Conservation (phyloP, 35 echinoderm and acorn worm species). For the Ophioderma brevispina region DNA sequence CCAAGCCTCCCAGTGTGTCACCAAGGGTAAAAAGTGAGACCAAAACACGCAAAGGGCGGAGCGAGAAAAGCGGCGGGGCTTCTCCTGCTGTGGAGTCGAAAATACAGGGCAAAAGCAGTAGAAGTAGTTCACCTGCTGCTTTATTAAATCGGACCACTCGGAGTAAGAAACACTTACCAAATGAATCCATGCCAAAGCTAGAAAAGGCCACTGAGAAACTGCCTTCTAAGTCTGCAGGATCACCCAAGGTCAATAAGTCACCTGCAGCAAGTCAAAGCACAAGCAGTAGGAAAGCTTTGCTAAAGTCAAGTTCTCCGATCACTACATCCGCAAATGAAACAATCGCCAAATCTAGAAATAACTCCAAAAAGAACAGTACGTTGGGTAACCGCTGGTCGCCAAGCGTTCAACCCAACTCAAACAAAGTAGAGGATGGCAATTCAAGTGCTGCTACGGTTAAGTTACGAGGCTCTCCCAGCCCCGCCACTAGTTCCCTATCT, state of each 20-base stretch:
- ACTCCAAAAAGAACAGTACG: background rate
- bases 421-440: constrained; percentile 5
- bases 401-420: background rate
- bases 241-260: background rate
- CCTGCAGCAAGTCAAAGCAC: background rate
- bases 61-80: background rate
- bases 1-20: background rate
- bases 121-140: background rate
- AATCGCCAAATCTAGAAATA: background rate
- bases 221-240: too few relatives aligned
- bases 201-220: too few relatives aligned
- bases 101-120: background rate
- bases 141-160: background rate
- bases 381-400: background rate
- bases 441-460: constrained; percentile 36
- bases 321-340: background rate
- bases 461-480: background rate
- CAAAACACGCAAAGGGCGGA: background rate
- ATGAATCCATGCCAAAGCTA: background rate
- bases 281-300: background rate
- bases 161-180: background rate
- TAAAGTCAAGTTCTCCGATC: too few relatives aligned
- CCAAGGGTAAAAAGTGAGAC: background rate
- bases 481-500: background rate
- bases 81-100: constrained; percentile 21